Percentiles rank a stretch among this genome's conserved stretches.
phyloP scores from a whole-genome alignment of 1,140 invertebrate species.

The Tetranychus cinnabarinus region DNA sequence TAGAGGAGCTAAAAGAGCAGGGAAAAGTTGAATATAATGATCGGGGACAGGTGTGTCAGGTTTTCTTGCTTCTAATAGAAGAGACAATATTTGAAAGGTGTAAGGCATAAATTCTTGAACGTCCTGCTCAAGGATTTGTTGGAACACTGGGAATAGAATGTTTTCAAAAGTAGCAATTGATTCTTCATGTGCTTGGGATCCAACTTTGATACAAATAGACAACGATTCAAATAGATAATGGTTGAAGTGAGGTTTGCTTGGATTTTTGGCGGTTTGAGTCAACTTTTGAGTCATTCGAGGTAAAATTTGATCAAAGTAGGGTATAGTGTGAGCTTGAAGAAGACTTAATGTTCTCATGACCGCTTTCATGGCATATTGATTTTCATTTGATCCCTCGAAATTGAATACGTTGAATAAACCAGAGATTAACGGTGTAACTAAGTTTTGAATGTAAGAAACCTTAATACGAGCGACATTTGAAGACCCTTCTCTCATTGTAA shows the following conservation, averaged over 20 bases:
- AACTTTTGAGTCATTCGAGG: slow-evolving; percentile 64
- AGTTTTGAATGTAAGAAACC: slow-evolving; percentile 17
- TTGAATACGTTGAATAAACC: slow-evolving; percentile 49
- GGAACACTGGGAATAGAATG: slow-evolving; percentile 72
- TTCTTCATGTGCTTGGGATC: slow-evolving; percentile 49
- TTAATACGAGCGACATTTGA: slow-evolving; percentile 21
- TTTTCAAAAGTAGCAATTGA: slow-evolving; percentile 73
- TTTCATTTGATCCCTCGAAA: slow-evolving; percentile 51
- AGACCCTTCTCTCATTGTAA: slow-evolving; percentile 33
- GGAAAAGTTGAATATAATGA: slow-evolving; percentile 66
- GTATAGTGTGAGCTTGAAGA: slow-evolving; percentile 51
- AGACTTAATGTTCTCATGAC: slow-evolving; percentile 65
- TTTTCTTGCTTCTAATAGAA: slow-evolving; percentile 57
- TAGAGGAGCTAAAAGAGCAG: slow-evolving; percentile 56
- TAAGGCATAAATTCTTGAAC: slow-evolving; percentile 93
- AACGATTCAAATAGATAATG: slow-evolving; percentile 90
- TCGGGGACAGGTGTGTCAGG: slow-evolving; percentile 31
- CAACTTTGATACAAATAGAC: slow-evolving; percentile 57
- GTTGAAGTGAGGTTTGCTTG: slow-evolving; percentile 87
- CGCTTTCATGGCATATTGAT: slow-evolving; percentile 93
- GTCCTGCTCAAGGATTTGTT: slow-evolving; percentile 74
- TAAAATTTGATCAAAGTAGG: slow-evolving; percentile 47
- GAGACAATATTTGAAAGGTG: slow-evolving; percentile 81
- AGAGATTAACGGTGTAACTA: slow-evolving; percentile 35
- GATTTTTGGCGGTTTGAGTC: slow-evolving; percentile 62